Conservation (phyloP, 2,888 invertebrate genomes). For the Coenonympha arcania region DNA sequence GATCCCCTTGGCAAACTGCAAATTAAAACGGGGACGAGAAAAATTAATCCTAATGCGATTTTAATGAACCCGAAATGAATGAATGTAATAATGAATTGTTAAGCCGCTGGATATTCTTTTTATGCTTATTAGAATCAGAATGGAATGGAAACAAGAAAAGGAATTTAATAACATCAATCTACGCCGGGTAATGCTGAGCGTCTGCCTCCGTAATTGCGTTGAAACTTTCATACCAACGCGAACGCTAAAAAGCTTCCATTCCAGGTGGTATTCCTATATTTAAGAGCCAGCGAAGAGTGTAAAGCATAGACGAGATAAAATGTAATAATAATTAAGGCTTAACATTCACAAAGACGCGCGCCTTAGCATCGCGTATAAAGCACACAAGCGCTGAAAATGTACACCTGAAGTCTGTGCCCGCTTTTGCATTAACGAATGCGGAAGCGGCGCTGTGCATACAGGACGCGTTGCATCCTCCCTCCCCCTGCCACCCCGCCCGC, state of each 20-base stretch:
- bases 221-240: slow-evolving; percentile 2
- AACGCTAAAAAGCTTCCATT: slow-evolving; percentile 6
- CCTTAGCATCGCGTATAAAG: slow-evolving; percentile 67
- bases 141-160: slow-evolving; percentile 14
- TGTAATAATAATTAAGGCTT: slow-evolving; percentile 68
- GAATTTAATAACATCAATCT: slow-evolving; percentile 12
- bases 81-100: slow-evolving; percentile 70
- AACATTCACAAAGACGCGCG: slow-evolving; percentile 67
- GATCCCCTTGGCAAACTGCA: slow-evolving; percentile 68
- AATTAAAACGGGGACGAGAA: slow-evolving; percentile 73
- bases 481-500: slow-evolving; percentile 34
- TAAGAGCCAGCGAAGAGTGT: slow-evolving; percentile 33
- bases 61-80: slow-evolving; percentile 73
- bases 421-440: slow-evolving; percentile 75
- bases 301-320: slow-evolving; percentile 55
- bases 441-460: slow-evolving; percentile 73
- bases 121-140: slow-evolving; percentile 27
- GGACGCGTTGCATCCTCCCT: slow-evolving; percentile 60
- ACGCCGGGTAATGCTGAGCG: background rate
- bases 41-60: slow-evolving; percentile 75
- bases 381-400: slow-evolving; percentile 72
- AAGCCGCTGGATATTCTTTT: slow-evolving; percentile 61
- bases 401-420: slow-evolving; percentile 72
- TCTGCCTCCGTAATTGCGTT: slow-evolving; percentile 3
- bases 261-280: slow-evolving; percentile 25